Conservation (phyloP, 2,888 invertebrate species). For the Protonemura montana region DNA sequence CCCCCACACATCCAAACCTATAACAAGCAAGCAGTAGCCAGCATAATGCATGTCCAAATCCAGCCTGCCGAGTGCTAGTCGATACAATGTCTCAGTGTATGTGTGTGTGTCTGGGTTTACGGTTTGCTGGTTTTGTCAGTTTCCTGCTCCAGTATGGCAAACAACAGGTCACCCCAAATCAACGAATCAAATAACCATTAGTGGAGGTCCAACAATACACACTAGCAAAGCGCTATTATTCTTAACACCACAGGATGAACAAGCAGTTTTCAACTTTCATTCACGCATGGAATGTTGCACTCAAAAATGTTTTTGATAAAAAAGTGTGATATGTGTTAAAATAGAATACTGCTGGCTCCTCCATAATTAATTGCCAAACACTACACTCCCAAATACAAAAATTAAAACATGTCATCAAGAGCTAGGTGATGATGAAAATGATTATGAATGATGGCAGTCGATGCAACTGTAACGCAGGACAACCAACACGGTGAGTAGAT, state of each 20-base stretch:
- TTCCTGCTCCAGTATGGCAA: neutral
- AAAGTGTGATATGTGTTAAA: conserved; percentile 19
- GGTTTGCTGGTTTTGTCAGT: neutral
- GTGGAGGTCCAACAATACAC: conserved; percentile 17
- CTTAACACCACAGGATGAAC: neutral
- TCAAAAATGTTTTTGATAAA: neutral
- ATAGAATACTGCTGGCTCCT: neutral
- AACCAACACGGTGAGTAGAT: neutral
- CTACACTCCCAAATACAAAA: neutral
- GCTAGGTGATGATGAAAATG: neutral
- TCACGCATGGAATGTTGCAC: conserved; percentile 15
- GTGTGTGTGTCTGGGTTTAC: neutral
- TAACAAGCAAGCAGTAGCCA: conserved; percentile 53
- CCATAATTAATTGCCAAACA: conserved; percentile 24
- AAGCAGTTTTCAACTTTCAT: conserved; percentile 25
- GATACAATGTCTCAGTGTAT: conserved; percentile 9
- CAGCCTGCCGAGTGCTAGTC: conserved; percentile 22
- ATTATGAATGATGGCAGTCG: neutral
- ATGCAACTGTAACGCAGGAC: neutral
- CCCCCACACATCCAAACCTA: conserved; percentile 99
- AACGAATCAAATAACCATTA: conserved; percentile 7
- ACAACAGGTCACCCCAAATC: neutral
- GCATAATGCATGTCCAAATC: neutral
- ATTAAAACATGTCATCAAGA: neutral
- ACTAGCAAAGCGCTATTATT: neutral